Percentiles rank a stretch among this genome's conserved stretches.
Conservation (phyloP, 2,888 invertebrate species). For the Acronicta alni region DNA sequence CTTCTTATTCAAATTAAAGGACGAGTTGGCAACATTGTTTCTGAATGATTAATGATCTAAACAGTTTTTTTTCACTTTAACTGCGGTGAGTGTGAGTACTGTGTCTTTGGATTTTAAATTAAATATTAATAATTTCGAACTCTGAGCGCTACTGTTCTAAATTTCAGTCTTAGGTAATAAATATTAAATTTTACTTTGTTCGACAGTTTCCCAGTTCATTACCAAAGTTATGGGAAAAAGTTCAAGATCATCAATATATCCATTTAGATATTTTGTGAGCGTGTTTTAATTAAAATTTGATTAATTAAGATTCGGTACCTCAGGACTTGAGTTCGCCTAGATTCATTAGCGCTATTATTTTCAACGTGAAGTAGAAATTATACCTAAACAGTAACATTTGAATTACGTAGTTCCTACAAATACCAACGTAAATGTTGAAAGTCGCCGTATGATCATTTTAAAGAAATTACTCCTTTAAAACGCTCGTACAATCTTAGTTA, state of each 20-base stretch:
- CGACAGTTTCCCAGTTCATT: slow-evolving; percentile 6
- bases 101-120: slow-evolving; percentile 1
- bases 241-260: too few relatives aligned
- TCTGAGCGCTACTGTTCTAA: background rate
- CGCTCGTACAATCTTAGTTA: slow-evolving; percentile 11
- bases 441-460: too few relatives aligned
- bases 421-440: too few relatives aligned
- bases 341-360: slow-evolving; percentile 15
- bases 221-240: background rate
- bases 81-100: background rate
- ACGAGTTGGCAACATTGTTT: background rate
- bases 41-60: background rate
- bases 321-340: too few relatives aligned
- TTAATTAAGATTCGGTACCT: too few relatives aligned
- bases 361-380: background rate
- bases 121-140: background rate
- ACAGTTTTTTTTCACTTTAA: background rate
- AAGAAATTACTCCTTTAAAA: too few relatives aligned
- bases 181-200: slow-evolving; percentile 5
- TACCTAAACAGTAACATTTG: background rate
- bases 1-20: background rate
- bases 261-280: background rate
- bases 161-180: background rate
- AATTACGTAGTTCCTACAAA: too few relatives aligned
- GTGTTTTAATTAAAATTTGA: background rate